A percentile compares a stretch with the other conserved stretches of the same genome.
Evolutionary conservation across 2,113 vertebrate genomes (phyloP).

Genomic region (Columba janthina): DNA sequence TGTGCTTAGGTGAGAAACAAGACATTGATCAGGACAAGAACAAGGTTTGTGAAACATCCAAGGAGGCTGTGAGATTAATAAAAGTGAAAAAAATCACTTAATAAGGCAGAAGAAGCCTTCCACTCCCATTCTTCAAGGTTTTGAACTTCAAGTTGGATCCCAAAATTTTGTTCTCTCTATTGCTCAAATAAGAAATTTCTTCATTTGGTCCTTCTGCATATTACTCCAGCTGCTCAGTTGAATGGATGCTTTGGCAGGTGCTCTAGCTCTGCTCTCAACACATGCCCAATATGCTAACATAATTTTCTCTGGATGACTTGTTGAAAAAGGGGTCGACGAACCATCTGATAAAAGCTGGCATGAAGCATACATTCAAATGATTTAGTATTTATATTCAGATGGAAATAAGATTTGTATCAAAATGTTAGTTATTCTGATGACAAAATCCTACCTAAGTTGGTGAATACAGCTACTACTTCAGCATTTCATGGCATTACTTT

Average conservation of each 20-base stretch:
- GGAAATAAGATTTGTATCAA: background rate
- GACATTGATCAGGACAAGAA: background rate
- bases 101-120: background rate
- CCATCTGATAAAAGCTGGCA: background rate
- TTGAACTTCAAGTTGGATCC: background rate
- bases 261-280: background rate
- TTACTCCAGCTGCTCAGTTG: background rate
- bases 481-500: background rate
- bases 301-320: background rate
- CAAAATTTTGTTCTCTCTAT: background rate
- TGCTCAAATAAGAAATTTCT: background rate
- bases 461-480: background rate
- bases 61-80: background rate
- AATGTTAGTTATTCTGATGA: background rate
- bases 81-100: background rate
- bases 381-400: background rate
- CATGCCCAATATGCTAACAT: background rate
- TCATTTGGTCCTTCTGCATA: background rate
- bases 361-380: background rate
- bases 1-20: background rate
- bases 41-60: background rate
- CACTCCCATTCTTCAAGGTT: background rate
- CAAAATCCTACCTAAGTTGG: background rate
- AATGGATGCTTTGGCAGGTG: accelerated
- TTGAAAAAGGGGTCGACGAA: background rate